These are phyloP conservation scores for Agonopterix arenella DNA, from an alignment of 2,888 invertebrate genomes.

Conservation along the genomic window DNA sequence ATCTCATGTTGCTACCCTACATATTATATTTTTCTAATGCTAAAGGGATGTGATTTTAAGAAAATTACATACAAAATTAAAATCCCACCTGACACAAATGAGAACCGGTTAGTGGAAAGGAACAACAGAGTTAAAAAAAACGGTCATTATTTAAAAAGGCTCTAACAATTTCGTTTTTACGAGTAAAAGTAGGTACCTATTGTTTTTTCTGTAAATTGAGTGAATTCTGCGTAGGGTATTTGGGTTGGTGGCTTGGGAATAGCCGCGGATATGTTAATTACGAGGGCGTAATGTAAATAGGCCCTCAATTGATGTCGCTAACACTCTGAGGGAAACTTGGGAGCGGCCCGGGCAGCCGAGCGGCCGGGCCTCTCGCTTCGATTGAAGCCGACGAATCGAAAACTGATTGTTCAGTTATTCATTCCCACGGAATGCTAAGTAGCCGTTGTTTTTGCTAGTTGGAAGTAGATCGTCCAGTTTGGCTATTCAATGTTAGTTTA, in stretches of 20 bases:
- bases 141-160: constrained; percentile 14
- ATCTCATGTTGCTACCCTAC: too few species aligned
- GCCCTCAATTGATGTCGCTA: constrained; percentile 65
- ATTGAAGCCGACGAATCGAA: constrained; percentile 21
- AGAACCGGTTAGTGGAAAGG: too few species aligned
- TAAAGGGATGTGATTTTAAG: too few species aligned
- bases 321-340: constrained; percentile 34
- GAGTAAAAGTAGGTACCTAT: constrained; percentile 10
- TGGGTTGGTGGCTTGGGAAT: constrained; percentile 57
- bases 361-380: neutral
- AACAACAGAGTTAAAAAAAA: neutral
- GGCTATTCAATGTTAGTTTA: neutral
- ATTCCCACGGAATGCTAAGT: constrained; percentile 31
- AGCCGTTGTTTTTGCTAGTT: constrained; percentile 5
- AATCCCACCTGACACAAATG: too few species aligned
- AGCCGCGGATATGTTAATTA: constrained; percentile 67
- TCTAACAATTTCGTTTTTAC: constrained; percentile 25
- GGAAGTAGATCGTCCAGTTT: too few species aligned
- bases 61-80: too few species aligned
- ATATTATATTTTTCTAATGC: too few species aligned
- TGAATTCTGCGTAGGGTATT: constrained; percentile 37
- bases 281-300: constrained; percentile 63
- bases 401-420: constrained; percentile 43
- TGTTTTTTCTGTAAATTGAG: constrained; percentile 30
- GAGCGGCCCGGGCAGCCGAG: neutral